A percentile compares a stretch with the other conserved stretches of the same genome.
phyloP scores from a whole-genome alignment of 2,797 vertebrate genomes.

The Micrastur ruficollis region DNA sequence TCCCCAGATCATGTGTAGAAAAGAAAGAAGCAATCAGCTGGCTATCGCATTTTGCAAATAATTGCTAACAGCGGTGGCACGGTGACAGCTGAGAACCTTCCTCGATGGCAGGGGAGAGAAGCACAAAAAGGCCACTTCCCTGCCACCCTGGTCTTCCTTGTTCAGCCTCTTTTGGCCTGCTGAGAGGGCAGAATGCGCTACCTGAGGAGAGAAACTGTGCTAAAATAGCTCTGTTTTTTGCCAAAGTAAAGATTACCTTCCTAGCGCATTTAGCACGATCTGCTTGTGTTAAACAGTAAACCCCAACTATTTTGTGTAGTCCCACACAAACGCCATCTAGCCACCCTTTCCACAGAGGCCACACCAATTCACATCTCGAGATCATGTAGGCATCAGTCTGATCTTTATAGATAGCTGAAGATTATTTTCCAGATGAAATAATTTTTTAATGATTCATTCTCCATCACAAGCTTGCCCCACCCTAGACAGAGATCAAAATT shows the following conservation, averaged over 20 bases:
- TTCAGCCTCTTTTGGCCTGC: not conserved
- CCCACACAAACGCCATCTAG: not conserved
- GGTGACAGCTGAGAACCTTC: not conserved
- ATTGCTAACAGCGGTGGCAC: fast-evolving
- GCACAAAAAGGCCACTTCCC: not conserved
- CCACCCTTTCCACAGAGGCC: not conserved
- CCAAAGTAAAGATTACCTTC: not conserved
- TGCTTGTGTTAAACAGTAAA: not conserved
- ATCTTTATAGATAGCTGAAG: not conserved
- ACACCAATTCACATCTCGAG: not conserved
- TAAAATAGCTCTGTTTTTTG: not conserved
- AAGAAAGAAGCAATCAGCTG: not conserved
- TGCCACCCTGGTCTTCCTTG: not conserved
- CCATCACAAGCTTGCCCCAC: not conserved
- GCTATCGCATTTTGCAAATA: not conserved
- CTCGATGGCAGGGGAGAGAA: not conserved
- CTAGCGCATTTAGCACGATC: not conserved
- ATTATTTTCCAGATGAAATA: not conserved
- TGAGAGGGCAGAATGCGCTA: fast-evolving
- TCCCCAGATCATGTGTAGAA: not conserved
- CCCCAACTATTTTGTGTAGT: not conserved
- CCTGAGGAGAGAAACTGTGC: not conserved
- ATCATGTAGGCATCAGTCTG: not conserved
- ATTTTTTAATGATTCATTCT: not conserved
- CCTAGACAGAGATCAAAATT: not conserved